A percentile compares a stretch with the other conserved stretches of the same genome.
Evolutionary conservation across 2,113 vertebrate species (phyloP).

Genomic region (Halcyon senegalensis): DNA sequence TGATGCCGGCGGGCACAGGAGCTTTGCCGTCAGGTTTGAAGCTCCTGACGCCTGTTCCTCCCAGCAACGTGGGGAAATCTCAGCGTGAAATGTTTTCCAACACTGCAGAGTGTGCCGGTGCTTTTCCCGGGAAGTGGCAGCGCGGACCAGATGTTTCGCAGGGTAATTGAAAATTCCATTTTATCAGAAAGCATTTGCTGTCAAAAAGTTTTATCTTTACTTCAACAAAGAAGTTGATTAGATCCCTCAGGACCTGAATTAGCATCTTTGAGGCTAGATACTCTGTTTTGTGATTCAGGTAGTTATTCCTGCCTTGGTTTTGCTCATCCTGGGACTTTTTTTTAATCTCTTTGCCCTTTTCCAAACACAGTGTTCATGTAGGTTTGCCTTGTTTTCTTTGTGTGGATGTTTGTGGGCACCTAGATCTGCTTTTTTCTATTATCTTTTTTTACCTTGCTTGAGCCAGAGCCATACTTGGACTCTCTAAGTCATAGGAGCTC

Average conservation of each 20-base stretch:
- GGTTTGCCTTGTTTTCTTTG: constrained; percentile 43
- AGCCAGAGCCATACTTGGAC: background rate
- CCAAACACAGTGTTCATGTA: constrained; percentile 19
- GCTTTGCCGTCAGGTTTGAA: rapidly evolving
- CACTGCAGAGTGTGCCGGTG: constrained; percentile 11
- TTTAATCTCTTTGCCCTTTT: constrained; percentile 54
- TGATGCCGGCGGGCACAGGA: rapidly evolving
- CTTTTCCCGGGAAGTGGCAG: constrained; percentile 54
- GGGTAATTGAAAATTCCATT: constrained; percentile 83
- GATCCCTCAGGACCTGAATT: constrained; percentile 78
- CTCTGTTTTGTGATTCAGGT: constrained; percentile 79
- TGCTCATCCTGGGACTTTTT: constrained; percentile 38
- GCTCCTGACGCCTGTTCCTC: background rate
- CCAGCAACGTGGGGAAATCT: constrained; percentile 25
- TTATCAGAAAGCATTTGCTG: constrained; percentile 81
- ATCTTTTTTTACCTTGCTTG: constrained; percentile 31
- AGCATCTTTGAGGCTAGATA: constrained; percentile 77
- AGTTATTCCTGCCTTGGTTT: constrained; percentile 70
- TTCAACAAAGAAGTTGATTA: constrained; percentile 82
- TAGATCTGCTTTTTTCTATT: background rate
- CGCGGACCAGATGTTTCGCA: constrained; percentile 74
- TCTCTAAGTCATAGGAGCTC: background rate
- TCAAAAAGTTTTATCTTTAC: constrained; percentile 84
- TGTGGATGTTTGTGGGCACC: background rate
- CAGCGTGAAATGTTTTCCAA: constrained; percentile 58